phyloP scores from a whole-genome alignment of 2,113 vertebrate genomes.

The Cathartes aura region DNA sequence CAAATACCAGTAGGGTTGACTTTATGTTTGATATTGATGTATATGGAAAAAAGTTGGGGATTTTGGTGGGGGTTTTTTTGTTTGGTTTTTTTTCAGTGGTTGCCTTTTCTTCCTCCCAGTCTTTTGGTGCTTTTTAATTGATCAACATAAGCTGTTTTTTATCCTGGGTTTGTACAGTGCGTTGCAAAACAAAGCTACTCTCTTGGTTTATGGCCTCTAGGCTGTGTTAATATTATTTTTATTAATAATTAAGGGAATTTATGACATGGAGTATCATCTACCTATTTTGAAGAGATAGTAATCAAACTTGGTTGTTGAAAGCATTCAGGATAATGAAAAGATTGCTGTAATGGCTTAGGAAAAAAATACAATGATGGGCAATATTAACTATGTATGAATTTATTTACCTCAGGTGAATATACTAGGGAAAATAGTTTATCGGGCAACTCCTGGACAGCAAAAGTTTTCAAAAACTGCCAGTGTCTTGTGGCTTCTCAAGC shows the following conservation, averaged over 20 bases:
- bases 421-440: conserved; percentile 88
- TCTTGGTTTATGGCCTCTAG: not conserved
- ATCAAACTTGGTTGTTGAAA: not conserved
- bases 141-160: not conserved
- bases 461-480: conserved; percentile 94
- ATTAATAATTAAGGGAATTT: not conserved
- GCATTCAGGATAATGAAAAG: not conserved
- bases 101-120: not conserved
- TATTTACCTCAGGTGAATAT: conserved; percentile 82
- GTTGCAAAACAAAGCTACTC: not conserved
- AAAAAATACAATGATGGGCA: not conserved
- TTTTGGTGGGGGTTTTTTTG: not conserved
- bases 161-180: not conserved
- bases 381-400: not conserved
- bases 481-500: conserved; percentile 93
- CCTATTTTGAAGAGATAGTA: not conserved
- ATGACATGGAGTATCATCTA: not conserved
- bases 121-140: not conserved
- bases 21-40: not conserved
- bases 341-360: not conserved
- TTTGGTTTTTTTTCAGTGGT: not conserved
- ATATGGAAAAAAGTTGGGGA: not conserved
- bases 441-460: conserved; percentile 88
- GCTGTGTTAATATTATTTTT: not conserved
- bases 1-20: not conserved